Evolutionary conservation across 2,113 vertebrate genomes (phyloP), one percentile per base, ranked within the genome.

Genomic region (Pan paniscus): DNA sequence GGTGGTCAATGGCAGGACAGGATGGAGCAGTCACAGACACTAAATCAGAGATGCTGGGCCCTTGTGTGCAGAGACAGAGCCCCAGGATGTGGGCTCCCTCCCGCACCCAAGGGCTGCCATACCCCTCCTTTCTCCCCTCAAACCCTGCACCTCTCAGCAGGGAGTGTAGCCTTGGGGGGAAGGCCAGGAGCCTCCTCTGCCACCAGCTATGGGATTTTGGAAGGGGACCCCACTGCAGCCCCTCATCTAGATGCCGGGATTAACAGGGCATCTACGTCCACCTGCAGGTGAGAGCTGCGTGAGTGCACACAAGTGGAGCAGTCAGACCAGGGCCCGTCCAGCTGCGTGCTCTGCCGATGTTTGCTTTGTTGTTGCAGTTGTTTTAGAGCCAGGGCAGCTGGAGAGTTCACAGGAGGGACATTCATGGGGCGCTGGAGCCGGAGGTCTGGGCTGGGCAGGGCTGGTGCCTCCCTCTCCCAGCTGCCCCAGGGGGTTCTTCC

Each of bases 231-330:
- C 25, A 6, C 1, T 18, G 8, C 25, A 8, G 40, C 80, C 81
- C 2, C 5, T 43, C 38, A 17, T 40, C 10, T 20, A 46, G 30
- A 52, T 7, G 27, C 3, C 25, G 8, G 32, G 32, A 38, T n/a
- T 32, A 14, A 2, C 18, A 48, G 43, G 32, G 59, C 3, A 0
- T 50, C 70, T 4, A 8, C 12, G 2, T 16, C 27, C 3, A 18
- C 57, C 17, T 75, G 35, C 16, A 22, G 43, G 43, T 18, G 7
- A 38, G 59, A 27, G 3, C 9, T 18, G 22, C 3, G 16, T 10
- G 43, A 9, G 70, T 38, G 13, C 1, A 6, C 18, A 7, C 25
- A 14, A 0, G 32, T 22, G 64, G 23, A 25, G 52, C 5, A 8
- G 72, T 27, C 4, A 35, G 46, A 18, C 38, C 30, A 18, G 43